Evolutionary conservation across 2,797 vertebrate genomes (phyloP).

Genomic region (Bovichtus variegatus): DNA sequence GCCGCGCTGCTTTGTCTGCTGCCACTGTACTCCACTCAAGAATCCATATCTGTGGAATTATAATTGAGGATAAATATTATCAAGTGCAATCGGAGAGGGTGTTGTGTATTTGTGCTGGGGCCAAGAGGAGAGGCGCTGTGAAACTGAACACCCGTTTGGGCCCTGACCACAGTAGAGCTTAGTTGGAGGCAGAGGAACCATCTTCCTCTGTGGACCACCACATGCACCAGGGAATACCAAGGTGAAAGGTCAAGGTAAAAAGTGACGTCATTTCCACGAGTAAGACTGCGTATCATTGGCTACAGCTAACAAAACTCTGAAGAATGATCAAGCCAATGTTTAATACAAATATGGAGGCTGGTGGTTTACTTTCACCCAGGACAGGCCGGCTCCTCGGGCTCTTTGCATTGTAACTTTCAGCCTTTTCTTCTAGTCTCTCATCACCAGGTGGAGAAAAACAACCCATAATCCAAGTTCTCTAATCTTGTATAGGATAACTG

Average conservation of each 20-base stretch:
- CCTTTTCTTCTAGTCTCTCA: slow-evolving; percentile 72
- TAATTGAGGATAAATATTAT: slow-evolving; percentile 86
- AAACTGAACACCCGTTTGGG: slow-evolving; percentile 65
- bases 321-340: slow-evolving; percentile 30
- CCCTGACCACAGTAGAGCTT: slow-evolving; percentile 57
- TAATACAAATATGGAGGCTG: slow-evolving; percentile 14
- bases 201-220: slow-evolving; percentile 45
- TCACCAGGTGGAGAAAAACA: slow-evolving; percentile 72
- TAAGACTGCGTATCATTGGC: slow-evolving; percentile 16
- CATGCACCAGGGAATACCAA: slow-evolving; percentile 54
- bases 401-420: slow-evolving; percentile 30
- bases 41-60: slow-evolving; percentile 82
- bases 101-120: slow-evolving; percentile 84
- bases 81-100: slow-evolving; percentile 80
- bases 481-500: slow-evolving; percentile 75
- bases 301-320: slow-evolving; percentile 34
- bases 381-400: slow-evolving; percentile 22
- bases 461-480: slow-evolving; percentile 70
- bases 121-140: slow-evolving; percentile 66
- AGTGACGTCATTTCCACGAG: slow-evolving; percentile 34
- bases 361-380: slow-evolving; percentile 38
- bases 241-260: slow-evolving; percentile 72
- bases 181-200: slow-evolving; percentile 58
- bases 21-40: slow-evolving; percentile 79
- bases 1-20: slow-evolving; percentile 62